Percentiles rank a stretch among this genome's conserved stretches.
These are phyloP conservation scores for Atethmia centrago DNA, from an alignment of 2,888 invertebrate species.

Conservation along the genomic window DNA sequence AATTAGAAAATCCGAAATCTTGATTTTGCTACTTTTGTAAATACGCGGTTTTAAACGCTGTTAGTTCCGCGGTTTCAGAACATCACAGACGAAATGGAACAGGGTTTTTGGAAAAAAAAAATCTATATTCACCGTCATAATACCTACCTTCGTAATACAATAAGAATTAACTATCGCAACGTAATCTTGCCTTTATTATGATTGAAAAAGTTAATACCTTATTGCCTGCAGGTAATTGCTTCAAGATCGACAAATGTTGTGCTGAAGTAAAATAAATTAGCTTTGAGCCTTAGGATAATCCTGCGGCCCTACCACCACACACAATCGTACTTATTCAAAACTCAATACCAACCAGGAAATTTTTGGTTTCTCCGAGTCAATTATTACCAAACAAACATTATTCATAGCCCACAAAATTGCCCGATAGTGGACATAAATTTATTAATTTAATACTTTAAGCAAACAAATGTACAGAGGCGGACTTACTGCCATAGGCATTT, in stretches of 20 bases:
- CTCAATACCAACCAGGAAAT: conserved; percentile 26
- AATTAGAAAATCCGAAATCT: too few species aligned
- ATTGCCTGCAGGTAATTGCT: background rate
- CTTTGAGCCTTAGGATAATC: background rate
- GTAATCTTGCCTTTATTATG: background rate
- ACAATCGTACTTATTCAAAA: conserved; percentile 21
- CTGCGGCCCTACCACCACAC: too few species aligned
- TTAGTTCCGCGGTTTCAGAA: too few species aligned
- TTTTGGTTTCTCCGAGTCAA: conserved; percentile 33
- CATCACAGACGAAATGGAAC: too few species aligned
- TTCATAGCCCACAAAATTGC: conserved; percentile 30
- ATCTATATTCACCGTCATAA: too few species aligned
- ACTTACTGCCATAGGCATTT: too few species aligned
- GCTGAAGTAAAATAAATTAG: background rate
- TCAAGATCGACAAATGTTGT: background rate
- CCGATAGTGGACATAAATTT: conserved; percentile 37
- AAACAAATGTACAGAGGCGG: too few species aligned
- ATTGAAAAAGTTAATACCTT: background rate
- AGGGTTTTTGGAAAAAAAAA: too few species aligned
- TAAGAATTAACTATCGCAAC: background rate
- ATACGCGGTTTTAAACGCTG: too few species aligned
- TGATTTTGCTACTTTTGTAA: too few species aligned
- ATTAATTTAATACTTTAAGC: too few species aligned
- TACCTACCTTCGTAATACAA: background rate
- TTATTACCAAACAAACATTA: conserved; percentile 41